phyloP scores from a whole-genome alignment of 2,113 vertebrate species.

The Elgaria multicarinata region DNA sequence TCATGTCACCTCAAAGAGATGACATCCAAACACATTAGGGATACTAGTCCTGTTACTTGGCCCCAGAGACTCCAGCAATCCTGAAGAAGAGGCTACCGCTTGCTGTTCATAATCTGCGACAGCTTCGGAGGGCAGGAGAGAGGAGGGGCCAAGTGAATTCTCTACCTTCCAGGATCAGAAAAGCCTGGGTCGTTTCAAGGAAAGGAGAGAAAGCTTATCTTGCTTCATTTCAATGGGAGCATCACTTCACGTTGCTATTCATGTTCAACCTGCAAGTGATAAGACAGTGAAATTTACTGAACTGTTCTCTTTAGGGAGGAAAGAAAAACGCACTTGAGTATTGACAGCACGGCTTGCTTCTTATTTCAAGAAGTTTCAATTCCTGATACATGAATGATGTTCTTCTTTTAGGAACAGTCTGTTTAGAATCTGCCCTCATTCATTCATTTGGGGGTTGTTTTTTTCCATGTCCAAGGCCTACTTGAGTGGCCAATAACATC shows the following conservation, averaged over 20 bases:
- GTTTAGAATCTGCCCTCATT: neutral
- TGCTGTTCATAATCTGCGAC: neutral
- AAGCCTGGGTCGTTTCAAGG: neutral
- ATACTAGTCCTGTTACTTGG: neutral
- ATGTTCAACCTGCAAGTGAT: neutral
- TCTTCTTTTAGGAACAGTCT: neutral
- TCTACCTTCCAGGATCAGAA: neutral
- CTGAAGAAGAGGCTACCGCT: neutral
- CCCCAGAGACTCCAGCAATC: neutral
- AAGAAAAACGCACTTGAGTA: neutral
- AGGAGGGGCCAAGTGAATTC: neutral
- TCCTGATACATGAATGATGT: neutral
- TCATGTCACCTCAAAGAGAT: neutral
- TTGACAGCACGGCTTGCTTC: neutral
- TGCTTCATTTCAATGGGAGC: conserved; percentile 1
- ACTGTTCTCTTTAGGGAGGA: neutral
- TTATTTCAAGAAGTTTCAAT: neutral
- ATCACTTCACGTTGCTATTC: neutral
- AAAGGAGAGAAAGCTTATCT: neutral
- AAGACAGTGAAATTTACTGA: neutral
- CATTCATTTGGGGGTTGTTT: neutral
- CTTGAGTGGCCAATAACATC: neutral
- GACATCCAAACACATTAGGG: neutral
- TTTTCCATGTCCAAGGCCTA: neutral
- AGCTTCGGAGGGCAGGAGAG: neutral